Percentiles rank a stretch among this genome's conserved stretches.
phyloP scores from a whole-genome alignment of 2,888 invertebrate species.

The Rhamphomyia laevipes region DNA sequence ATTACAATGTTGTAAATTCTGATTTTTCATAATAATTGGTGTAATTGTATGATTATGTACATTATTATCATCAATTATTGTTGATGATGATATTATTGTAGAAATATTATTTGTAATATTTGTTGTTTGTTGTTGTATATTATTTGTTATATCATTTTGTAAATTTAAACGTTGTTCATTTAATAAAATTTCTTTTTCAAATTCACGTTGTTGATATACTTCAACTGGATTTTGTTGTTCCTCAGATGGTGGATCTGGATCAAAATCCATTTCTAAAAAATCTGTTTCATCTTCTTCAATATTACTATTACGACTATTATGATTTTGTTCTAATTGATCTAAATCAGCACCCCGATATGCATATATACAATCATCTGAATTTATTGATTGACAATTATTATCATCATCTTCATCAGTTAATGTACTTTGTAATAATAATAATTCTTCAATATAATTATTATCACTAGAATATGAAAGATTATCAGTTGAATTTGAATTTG shows the following conservation, averaged over 20 bases:
- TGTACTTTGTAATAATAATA: conserved; percentile 26
- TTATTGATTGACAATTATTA: conserved; percentile 32
- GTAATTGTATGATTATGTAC: no score
- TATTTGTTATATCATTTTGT: no score
- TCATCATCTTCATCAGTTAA: conserved; percentile 24
- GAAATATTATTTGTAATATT: background rate
- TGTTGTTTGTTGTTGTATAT: background rate
- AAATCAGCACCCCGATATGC: conserved; percentile 35
- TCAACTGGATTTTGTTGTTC: conserved; percentile 23
- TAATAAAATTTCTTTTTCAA: conserved; percentile 25
- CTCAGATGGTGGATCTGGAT: conserved; percentile 36
- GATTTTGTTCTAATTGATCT: conserved; percentile 19
- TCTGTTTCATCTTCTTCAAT: conserved; percentile 34
- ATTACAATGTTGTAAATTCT: no score
- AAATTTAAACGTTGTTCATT: conserved; percentile 20
- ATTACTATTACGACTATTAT: conserved; percentile 13
- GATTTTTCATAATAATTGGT: no score
- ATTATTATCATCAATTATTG: conserved; percentile 4
- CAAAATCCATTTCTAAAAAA: conserved; percentile 38
- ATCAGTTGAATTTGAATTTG: conserved; percentile 31
- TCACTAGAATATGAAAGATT: conserved; percentile 35
- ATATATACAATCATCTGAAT: conserved; percentile 37
- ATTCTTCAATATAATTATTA: conserved; percentile 32
- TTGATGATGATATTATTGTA: background rate
- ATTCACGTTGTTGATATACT: conserved; percentile 16